Evolutionary conservation across 2,113 vertebrate genomes (phyloP).

Genomic region (Myotis yumanensis): DNA sequence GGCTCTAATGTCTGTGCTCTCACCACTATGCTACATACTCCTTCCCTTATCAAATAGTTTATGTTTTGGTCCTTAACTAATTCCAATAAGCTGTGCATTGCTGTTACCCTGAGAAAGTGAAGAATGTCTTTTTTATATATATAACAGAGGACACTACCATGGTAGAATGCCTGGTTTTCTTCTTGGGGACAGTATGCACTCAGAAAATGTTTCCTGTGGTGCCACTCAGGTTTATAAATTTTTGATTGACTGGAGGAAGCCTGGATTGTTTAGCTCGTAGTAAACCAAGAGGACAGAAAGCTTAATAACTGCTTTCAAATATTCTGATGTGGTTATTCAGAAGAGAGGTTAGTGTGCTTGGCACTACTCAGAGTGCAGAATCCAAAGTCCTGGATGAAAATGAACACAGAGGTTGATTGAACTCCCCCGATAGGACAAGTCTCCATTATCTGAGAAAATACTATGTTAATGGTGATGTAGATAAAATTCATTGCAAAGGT

Average conservation of each 20-base stretch:
- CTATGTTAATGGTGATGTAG: background rate
- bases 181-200: background rate
- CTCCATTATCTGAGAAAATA: background rate
- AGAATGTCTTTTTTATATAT: background rate
- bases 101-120: background rate
- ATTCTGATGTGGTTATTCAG: background rate
- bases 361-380: background rate
- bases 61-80: background rate
- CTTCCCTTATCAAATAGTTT: background rate
- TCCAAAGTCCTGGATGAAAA: background rate
- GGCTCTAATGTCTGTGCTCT: background rate
- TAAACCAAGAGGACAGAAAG: background rate
- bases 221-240: background rate
- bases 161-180: background rate
- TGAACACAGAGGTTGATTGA: too few species aligned
- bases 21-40: background rate
- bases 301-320: background rate
- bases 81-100: background rate
- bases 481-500: background rate
- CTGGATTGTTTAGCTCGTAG: background rate
- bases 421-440: background rate
- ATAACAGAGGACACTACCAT: background rate
- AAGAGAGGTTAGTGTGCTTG: background rate
- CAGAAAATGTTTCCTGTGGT: background rate
- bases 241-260: background rate